Conservation (phyloP, 1,140 invertebrate genomes). For the Bombus sibiricus region DNA sequence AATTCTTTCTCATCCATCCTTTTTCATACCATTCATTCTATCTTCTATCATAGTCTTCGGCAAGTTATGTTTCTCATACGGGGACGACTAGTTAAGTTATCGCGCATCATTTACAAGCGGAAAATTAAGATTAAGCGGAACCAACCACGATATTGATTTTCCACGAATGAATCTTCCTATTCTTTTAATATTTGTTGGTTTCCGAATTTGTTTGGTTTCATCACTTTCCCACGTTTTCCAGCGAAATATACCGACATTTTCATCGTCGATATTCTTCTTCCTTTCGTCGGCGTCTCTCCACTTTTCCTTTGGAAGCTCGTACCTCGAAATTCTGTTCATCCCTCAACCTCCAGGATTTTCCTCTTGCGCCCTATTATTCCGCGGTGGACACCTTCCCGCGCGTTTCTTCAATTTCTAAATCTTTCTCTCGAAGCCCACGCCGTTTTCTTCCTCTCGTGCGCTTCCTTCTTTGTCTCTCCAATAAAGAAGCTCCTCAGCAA, state of each 20-base stretch:
- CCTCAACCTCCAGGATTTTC: background rate
- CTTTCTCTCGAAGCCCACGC: background rate
- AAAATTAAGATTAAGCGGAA: background rate
- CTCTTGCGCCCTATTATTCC: slow-evolving; percentile 12
- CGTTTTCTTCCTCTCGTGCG: background rate
- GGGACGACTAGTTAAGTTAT: background rate
- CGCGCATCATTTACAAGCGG: background rate
- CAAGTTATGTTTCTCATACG: background rate
- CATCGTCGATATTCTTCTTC: slow-evolving; percentile 7
- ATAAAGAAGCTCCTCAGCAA: background rate
- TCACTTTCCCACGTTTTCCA: background rate
- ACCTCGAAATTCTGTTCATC: slow-evolving; percentile 37
- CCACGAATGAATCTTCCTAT: background rate
- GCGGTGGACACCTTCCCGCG: background rate
- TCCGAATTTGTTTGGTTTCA: background rate
- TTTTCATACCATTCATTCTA: too few relatives aligned
- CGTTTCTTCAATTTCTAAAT: slow-evolving; percentile 42
- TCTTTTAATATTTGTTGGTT: background rate
- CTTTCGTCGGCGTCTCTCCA: slow-evolving; percentile 2
- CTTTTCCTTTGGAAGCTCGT: slow-evolving; percentile 10
- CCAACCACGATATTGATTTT: background rate
- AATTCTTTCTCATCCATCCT: background rate
- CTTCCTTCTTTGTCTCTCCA: slow-evolving; percentile 12
- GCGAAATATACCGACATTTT: background rate
- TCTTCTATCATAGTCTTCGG: background rate